phyloP scores from a whole-genome alignment of 2,888 invertebrate genomes.

The Orchesellides sinensis region DNA sequence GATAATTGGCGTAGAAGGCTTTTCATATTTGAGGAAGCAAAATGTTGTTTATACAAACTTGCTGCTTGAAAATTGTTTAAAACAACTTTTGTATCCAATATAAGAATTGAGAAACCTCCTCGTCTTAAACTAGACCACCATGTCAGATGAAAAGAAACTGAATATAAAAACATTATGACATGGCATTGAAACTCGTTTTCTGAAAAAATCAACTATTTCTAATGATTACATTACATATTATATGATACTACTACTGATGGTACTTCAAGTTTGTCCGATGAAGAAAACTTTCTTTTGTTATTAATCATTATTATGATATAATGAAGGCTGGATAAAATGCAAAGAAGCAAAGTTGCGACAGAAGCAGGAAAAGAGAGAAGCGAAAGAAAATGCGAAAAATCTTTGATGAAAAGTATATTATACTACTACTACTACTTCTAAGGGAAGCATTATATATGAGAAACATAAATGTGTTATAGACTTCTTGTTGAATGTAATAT shows the following conservation, averaged over 20 bases:
- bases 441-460: slow-evolving; percentile 58
- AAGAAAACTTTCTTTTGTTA: slow-evolving; percentile 48
- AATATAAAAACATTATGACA: background rate
- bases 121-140: too few relatives aligned
- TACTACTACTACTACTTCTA: slow-evolving; percentile 32
- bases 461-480: slow-evolving; percentile 64
- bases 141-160: background rate
- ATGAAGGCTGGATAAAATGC: slow-evolving; percentile 10
- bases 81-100: too few relatives aligned
- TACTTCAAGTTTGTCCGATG: slow-evolving; percentile 40
- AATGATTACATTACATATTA: too few relatives aligned
- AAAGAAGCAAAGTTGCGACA: background rate
- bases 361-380: background rate
- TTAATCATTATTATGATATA: slow-evolving; percentile 26
- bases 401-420: slow-evolving; percentile 31
- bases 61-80: too few relatives aligned
- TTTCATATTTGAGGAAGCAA: too few relatives aligned
- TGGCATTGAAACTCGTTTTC: slow-evolving; percentile 1
- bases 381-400: slow-evolving; percentile 9
- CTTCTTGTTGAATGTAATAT: slow-evolving; percentile 64
- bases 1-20: too few relatives aligned
- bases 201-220: too few relatives aligned
- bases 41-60: too few relatives aligned
- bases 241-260: slow-evolving; percentile 35
- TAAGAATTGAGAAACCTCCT: too few relatives aligned